Base-by-base conservation (phyloP, 2,113 vertebrate species). In the Saccopteryx leptura region DNA sequence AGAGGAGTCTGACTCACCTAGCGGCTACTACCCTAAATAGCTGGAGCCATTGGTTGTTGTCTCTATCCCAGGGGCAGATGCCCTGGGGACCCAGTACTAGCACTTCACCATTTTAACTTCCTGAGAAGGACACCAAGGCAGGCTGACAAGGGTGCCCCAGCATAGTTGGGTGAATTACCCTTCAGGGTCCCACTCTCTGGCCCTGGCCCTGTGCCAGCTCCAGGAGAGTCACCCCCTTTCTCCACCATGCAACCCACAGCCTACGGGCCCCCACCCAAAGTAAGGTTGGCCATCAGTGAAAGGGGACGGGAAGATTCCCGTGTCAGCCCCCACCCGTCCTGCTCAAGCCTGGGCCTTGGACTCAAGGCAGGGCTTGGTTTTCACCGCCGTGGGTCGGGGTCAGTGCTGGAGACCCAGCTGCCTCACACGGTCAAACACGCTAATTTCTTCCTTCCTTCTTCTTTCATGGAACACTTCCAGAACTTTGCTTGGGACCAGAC, bases 21-120 rank as follows among this genome's bases (percentile, higher is more conserved):
- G 56, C 4, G 39, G 7, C 17, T 17, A 1, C 15, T 14, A 4
- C 2, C 33, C 28, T 56, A 1, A 2, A 5, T 7, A 8, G 80
- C 21, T 13, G 61, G 17, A n/a, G 26, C 17, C 4, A 3, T 31
- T 48, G 26, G 23, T 13, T 68, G 7, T 19, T 21, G 13, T 68
- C 52, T 69, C 28, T 3, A n/a, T n/a, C 78, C 68, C 54, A 60
- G 46, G 46, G 79, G 9, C 66, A 81, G 86, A 63, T 3, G 33
- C n/a, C 60, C 50, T 66, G 1, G 4, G 46, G 68, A 10, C 54
- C 13, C 39, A 10, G 17, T 5, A 63, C 68, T 15, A 24, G 23
- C 19, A 14, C 19, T 11, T 61, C 60, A 19, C 13, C 33, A 2
- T n/a, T 10, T 23, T 2, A 23, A 54, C 48, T 75, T 80, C 87